Percentiles rank a stretch among this genome's conserved stretches.
Conservation (phyloP, 2,888 invertebrate genomes). For the Cremastinae sp. region DNA sequence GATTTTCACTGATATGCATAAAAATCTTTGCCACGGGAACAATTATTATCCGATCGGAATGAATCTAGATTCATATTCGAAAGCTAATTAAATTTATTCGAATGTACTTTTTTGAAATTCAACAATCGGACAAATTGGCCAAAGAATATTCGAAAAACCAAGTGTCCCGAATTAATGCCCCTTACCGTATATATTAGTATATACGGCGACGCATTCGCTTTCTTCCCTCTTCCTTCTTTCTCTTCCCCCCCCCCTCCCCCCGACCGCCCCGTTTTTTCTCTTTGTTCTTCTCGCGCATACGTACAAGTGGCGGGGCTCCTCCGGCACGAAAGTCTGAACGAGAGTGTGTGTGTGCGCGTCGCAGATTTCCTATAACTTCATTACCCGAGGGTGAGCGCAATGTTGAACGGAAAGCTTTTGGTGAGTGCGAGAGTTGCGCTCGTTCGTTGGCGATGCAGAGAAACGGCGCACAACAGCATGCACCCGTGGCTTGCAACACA, state of each 20-base stretch:
- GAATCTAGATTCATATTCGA: no score
- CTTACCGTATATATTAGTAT: no score
- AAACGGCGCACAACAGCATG: neutral
- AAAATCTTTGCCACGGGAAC: no score
- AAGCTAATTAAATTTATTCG: no score
- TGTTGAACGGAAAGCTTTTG: slow-evolving; percentile 51
- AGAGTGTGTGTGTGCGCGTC: slow-evolving; percentile 20
- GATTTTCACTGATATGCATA: no score
- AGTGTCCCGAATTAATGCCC: no score
- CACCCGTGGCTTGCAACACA: slow-evolving; percentile 29
- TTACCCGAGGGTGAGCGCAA: slow-evolving; percentile 49
- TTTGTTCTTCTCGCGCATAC: neutral
- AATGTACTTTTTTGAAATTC: no score
- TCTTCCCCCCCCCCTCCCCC: neutral
- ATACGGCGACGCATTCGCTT: neutral
- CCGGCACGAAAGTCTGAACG: slow-evolving; percentile 13
- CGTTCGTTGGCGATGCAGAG: slow-evolving; percentile 5
- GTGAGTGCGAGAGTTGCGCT: slow-evolving; percentile 51
- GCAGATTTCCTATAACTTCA: slow-evolving; percentile 56
- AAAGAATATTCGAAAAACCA: no score
- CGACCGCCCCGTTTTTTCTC: neutral
- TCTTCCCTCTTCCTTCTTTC: neutral
- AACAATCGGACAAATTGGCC: no score
- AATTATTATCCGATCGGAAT: no score
- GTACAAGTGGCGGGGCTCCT: slow-evolving; percentile 5